Conservation (phyloP, 2,888 invertebrate genomes). For the Acleris literana region DNA sequence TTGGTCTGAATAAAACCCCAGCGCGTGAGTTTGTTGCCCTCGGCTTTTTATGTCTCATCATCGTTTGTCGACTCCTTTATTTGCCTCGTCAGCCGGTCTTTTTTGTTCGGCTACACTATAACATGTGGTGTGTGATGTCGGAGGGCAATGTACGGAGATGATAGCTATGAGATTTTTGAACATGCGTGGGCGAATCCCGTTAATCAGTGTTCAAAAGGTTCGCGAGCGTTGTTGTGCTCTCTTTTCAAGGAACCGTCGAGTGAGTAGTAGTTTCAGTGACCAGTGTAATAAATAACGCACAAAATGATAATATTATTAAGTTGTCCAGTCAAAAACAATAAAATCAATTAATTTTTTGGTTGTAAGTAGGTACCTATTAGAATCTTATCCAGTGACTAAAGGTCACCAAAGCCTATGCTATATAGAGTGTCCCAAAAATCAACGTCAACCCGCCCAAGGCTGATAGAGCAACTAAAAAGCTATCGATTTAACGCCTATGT, state of each 20-base stretch:
- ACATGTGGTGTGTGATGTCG: neutral
- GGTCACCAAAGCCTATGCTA: no score
- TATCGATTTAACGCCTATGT: no score
- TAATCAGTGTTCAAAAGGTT: neutral
- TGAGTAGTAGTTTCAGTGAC: neutral
- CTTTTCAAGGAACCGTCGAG: neutral
- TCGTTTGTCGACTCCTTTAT: slow-evolving; percentile 24
- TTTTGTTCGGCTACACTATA: neutral
- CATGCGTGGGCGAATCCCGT: neutral
- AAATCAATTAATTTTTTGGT: no score
- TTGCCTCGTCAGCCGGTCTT: slow-evolving; percentile 27
- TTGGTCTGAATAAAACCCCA: slow-evolving; percentile 14
- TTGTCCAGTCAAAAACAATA: no score
- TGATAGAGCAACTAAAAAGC: no score
- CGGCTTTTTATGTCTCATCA: slow-evolving; percentile 11
- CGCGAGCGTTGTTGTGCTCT: neutral
- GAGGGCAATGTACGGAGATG: slow-evolving; percentile 15
- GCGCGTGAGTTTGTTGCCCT: slow-evolving; percentile 17
- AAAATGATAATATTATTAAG: neutral
- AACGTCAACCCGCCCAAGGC: no score
- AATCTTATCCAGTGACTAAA: no score
- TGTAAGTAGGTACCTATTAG: no score
- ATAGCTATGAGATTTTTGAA: slow-evolving; percentile 5
- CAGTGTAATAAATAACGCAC: neutral
- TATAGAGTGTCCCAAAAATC: no score